phyloP scores from a whole-genome alignment of 2,888 invertebrate species.

The Caenorhabditis uteleia region DNA sequence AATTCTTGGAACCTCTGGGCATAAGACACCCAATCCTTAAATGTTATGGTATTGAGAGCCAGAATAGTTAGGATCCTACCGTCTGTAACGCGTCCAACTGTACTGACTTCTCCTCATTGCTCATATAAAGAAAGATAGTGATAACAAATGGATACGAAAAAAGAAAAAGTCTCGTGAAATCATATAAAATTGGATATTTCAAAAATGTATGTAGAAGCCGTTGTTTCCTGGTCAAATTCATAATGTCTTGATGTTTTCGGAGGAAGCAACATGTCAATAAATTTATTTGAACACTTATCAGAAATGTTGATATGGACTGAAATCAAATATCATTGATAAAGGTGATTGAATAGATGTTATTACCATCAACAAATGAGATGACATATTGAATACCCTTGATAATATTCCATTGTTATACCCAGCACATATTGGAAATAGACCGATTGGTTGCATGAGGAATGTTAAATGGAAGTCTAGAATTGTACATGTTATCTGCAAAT shows the following conservation, averaged over 20 bases:
- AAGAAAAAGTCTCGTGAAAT: background rate
- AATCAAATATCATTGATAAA: too few relatives aligned
- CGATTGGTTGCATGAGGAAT: slow-evolving; percentile 17
- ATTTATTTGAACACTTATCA: slow-evolving; percentile 6
- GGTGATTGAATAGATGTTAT: too few relatives aligned
- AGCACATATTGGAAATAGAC: slow-evolving; percentile 7
- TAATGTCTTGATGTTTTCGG: slow-evolving; percentile 8
- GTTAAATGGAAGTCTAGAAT: slow-evolving; percentile 10
- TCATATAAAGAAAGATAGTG: background rate
- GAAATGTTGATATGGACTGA: too few relatives aligned
- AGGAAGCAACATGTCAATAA: slow-evolving; percentile 15
- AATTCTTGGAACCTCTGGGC: too few relatives aligned
- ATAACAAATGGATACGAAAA: background rate
- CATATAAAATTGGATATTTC: too few relatives aligned
- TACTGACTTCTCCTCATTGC: background rate
- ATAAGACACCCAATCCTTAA: too few relatives aligned
- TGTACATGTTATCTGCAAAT: slow-evolving; percentile 10
- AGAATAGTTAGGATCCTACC: background rate
- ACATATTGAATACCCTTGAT: background rate
- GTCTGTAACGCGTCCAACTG: background rate
- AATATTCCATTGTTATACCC: slow-evolving; percentile 6
- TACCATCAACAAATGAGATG: slow-evolving; percentile 8
- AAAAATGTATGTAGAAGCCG: too few relatives aligned
- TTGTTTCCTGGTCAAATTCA: background rate
- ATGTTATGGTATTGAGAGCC: too few relatives aligned